These are phyloP conservation scores for Parazoanthus darwini DNA, from an alignment of 92 coral and sea anemone species.

Conservation along the genomic window DNA sequence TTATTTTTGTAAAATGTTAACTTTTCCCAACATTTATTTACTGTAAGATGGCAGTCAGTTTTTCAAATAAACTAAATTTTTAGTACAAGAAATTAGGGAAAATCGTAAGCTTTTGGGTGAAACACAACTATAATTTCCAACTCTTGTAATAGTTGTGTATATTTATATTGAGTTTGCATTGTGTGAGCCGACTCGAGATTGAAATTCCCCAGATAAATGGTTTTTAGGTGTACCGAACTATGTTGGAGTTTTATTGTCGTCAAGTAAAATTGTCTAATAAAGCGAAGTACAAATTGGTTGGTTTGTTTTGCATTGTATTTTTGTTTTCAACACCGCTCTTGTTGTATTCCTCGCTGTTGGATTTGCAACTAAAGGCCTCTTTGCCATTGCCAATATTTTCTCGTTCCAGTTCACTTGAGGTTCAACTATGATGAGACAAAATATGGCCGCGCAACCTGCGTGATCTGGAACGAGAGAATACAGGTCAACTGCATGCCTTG, in stretches of 20 bases:
- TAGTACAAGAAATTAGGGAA: background rate
- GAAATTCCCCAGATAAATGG: background rate
- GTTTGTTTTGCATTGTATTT: background rate
- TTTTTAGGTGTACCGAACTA: background rate
- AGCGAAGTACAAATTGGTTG: background rate
- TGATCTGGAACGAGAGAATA: no score
- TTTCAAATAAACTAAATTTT: background rate
- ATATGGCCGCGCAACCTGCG: no score
- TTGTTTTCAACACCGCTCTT: no score
- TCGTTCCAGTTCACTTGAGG: no score
- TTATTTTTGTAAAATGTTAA: background rate
- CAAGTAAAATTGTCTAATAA: background rate
- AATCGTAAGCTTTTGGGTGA: background rate
- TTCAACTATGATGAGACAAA: no score
- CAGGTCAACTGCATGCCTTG: no score
- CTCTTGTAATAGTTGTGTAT: background rate
- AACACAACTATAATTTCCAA: background rate
- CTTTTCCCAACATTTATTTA: background rate
- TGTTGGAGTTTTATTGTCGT: background rate
- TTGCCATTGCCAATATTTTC: no score
- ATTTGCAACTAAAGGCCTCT: no score
- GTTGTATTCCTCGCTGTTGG: no score
- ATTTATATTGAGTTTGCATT: background rate
- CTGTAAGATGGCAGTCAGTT: background rate
- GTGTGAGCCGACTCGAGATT: background rate